Evolutionary conservation across 1,140 invertebrate genomes (phyloP).

Genomic region (Sminthurinus signatus): DNA sequence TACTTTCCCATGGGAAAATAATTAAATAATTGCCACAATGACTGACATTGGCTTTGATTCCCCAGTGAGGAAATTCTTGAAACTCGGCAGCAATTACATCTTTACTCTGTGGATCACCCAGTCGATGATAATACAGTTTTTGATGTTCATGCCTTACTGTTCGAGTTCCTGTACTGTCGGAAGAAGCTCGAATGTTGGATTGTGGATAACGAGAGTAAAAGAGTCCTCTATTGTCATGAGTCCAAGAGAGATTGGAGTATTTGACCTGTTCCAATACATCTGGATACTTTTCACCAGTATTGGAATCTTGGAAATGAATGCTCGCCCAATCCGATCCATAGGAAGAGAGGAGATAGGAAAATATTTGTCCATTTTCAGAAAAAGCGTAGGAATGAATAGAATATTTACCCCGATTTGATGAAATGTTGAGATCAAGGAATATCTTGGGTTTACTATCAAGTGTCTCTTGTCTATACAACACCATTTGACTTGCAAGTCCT

Average conservation of each 20-base stretch:
- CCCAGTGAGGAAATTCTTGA: slow-evolving; percentile 54
- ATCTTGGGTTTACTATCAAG: no score
- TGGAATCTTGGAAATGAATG: slow-evolving; percentile 72
- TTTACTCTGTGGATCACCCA: slow-evolving; percentile 53
- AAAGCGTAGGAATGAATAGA: no score
- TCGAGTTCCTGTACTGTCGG: slow-evolving; percentile 46
- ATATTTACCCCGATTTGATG: no score
- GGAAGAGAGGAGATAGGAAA: slow-evolving; percentile 84
- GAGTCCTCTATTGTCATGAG: slow-evolving; percentile 87
- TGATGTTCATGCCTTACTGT: slow-evolving; percentile 56
- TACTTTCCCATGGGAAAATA: no score
- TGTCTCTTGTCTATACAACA: no score
- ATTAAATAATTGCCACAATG: no score
- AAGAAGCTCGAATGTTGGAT: neutral
- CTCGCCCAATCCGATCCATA: slow-evolving; percentile 94
- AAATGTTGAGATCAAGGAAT: no score
- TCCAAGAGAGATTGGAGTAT: slow-evolving; percentile 87
- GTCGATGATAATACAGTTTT: slow-evolving; percentile 56
- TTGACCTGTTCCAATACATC: slow-evolving; percentile 87
- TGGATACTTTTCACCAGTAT: slow-evolving; percentile 74
- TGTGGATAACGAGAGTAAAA: slow-evolving; percentile 63
- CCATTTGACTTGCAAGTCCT: no score
- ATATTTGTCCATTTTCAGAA: slow-evolving; percentile 81
- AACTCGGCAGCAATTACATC: slow-evolving; percentile 56
- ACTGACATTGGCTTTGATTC: no score